Conservation (phyloP, 2,888 invertebrate species). For the Rotaria macrura region DNA sequence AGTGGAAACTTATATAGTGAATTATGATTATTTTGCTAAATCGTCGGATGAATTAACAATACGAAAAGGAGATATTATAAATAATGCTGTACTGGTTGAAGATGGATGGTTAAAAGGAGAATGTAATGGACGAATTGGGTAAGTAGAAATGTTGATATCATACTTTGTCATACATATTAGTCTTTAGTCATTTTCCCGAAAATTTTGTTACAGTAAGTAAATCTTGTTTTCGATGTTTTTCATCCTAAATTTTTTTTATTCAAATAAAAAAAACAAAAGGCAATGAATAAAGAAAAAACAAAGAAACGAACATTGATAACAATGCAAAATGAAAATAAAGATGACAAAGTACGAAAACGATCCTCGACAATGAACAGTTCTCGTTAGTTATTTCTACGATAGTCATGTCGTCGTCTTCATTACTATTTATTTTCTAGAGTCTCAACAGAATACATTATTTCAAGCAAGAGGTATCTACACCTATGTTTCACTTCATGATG, state of each 20-base stretch:
- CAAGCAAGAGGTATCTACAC: slow-evolving; percentile 40
- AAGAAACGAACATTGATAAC: not conserved
- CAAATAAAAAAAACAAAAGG: too few relatives aligned
- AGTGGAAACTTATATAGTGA: slow-evolving; percentile 54
- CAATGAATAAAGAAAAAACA: not conserved
- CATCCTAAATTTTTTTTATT: too few relatives aligned
- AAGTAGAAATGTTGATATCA: not conserved
- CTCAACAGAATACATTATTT: slow-evolving; percentile 9
- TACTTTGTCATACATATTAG: not conserved
- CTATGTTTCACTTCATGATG: slow-evolving; percentile 81
- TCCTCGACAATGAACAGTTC: not conserved
- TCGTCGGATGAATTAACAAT: slow-evolving; percentile 74
- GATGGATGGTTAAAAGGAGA: slow-evolving; percentile 21
- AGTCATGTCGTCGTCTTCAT: not conserved
- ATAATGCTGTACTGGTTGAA: not conserved
- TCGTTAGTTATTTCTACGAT: not conserved
- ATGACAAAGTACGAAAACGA: not conserved
- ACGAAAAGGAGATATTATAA: slow-evolving; percentile 61
- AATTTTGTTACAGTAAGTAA: not conserved
- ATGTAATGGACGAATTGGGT: not conserved
- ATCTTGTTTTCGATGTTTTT: too few relatives aligned
- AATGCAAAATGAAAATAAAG: not conserved
- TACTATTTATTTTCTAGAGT: not conserved
- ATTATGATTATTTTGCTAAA: slow-evolving; percentile 65
- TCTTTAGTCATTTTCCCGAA: not conserved